phyloP scores from a whole-genome alignment of 2,113 vertebrate species.

The Equus przewalskii region DNA sequence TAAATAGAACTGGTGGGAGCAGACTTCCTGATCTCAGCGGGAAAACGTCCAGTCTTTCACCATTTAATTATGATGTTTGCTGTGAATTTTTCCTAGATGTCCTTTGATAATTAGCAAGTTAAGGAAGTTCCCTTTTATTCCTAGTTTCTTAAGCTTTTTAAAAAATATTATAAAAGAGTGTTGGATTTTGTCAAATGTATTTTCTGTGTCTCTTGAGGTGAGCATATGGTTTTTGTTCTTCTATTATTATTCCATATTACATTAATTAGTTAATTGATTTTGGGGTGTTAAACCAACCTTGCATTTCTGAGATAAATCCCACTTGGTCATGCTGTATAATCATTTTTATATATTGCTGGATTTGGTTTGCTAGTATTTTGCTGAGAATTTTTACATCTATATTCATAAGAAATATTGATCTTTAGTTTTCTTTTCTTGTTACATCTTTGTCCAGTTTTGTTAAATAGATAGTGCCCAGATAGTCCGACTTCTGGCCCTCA shows the following conservation, averaged over 20 bases:
- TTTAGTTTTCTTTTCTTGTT: conserved; percentile 38
- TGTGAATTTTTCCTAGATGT: conserved; percentile 10
- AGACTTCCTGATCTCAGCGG: neutral
- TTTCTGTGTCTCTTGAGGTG: conserved; percentile 4
- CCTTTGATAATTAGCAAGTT: neutral
- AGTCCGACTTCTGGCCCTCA: neutral
- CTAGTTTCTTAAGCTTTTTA: neutral
- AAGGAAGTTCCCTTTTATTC: conserved; percentile 28
- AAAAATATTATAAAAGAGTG: neutral
- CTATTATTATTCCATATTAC: conserved; percentile 18
- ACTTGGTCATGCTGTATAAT: neutral
- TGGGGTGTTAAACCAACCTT: neutral
- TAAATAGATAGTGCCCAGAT: neutral
- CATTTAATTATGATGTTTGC: conserved; percentile 20
- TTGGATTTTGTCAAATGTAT: conserved; percentile 13
- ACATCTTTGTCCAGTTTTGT: conserved; percentile 35
- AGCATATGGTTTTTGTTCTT: conserved; percentile 49
- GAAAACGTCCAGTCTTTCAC: neutral
- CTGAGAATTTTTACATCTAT: conserved; percentile 31
- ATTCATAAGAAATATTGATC: neutral
- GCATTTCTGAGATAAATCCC: conserved; percentile 4
- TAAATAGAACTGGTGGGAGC: neutral
- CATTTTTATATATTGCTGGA: conserved; percentile 17
- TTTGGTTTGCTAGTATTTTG: conserved; percentile 50
- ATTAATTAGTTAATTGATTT: conserved; percentile 31